Base-by-base conservation (phyloP, 1,140 invertebrate genomes). In the Diuraphis noxia region DNA sequence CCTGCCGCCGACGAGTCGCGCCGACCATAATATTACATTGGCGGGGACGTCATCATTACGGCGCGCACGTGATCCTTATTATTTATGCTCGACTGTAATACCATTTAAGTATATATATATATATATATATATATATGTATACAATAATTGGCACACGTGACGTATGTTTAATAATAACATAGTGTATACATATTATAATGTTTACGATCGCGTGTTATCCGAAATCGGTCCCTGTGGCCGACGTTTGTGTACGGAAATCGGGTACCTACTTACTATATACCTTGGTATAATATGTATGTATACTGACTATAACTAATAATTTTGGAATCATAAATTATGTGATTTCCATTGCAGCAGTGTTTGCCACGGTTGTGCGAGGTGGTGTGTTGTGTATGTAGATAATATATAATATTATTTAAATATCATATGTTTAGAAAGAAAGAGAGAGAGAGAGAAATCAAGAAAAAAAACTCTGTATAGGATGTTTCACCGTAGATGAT, bases 141-240 rank as follows among this genome's bases (percentile, higher is more conserved):
- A 82, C 38, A 40, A 38, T 90, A 81, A 90, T 90, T 81, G 88
- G 88, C 77, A 77, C 88, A 81, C 88, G 88, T 90, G 43, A 90
- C 43, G 88, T 56, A 30, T 41, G 56, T 72, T 41, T 63, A 72
- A 88, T 85, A 85, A 43, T 19, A 43, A 82, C n/a, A 41, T 38
- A 84, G 23, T 87, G 30, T 86, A 30, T 46, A 46, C 2, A 21
- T 6, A 38, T 56, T 56, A 38, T 38, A 87, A 36, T 36, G 88
- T 81, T 81, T 90, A 49, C 72, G 88, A 90, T 89, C 43, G 84
- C 84, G 84, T 88, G 40, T 43, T 43, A 38, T n/a, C 81, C 81
- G 40, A 4, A 41, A 30, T 56, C 25, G 81, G 81, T 82, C 81
- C 81, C 81, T 82, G 81, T 82, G 38, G 40, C 7, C 81, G 38